These are phyloP conservation scores for Nomada hirtipes DNA, from an alignment of 2,888 invertebrate genomes.

Conservation along the genomic window DNA sequence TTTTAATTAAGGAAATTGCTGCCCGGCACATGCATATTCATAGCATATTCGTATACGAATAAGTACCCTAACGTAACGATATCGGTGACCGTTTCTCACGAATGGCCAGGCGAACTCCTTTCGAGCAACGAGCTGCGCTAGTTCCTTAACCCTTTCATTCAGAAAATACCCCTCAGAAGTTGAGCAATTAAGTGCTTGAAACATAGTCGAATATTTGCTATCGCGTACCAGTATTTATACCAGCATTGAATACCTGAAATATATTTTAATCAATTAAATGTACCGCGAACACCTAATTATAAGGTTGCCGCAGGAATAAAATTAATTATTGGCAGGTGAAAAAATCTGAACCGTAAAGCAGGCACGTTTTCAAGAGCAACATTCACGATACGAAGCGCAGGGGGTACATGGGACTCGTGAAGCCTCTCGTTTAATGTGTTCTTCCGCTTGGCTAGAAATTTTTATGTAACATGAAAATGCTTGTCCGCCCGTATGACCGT, in stretches of 20 bases:
- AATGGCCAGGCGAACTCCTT: background rate
- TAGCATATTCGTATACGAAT: slow-evolving; percentile 10
- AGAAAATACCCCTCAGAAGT: too few species aligned
- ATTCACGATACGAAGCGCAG: background rate
- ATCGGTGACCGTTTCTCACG: background rate
- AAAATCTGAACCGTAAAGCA: background rate
- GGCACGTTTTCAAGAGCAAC: background rate
- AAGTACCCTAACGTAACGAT: slow-evolving; percentile 3
- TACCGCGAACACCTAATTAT: too few species aligned
- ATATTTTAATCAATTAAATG: too few species aligned
- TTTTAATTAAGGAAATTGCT: slow-evolving; percentile 63
- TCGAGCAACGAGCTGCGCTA: background rate
- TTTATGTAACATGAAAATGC: slow-evolving; percentile 30
- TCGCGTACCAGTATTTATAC: too few species aligned
- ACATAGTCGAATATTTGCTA: too few species aligned
- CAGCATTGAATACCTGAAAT: too few species aligned
- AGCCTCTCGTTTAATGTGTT: slow-evolving; percentile 26
- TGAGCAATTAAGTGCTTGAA: too few species aligned
- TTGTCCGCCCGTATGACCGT: slow-evolving; percentile 4
- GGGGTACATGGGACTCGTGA: slow-evolving; percentile 12
- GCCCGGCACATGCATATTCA: slow-evolving; percentile 44
- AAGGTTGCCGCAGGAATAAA: too few species aligned
- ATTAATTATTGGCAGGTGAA: background rate
- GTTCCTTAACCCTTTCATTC: too few species aligned
- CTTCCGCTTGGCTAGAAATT: slow-evolving; percentile 36